Base-by-base conservation (phyloP, 2,113 vertebrate species). In the Oryzias woworae region DNA sequence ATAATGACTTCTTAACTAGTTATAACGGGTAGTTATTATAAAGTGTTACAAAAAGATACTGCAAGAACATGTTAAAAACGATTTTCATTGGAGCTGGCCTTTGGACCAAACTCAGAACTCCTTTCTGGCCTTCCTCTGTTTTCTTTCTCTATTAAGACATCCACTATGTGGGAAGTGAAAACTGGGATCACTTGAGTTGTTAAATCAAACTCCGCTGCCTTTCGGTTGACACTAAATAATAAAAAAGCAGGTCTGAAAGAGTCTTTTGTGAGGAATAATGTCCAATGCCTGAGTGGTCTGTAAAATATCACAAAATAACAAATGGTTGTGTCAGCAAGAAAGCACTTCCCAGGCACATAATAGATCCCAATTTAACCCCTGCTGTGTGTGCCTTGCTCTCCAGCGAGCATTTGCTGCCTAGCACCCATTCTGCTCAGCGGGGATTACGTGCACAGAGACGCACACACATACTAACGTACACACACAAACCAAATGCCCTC, bases 361-460 rank as follows among this genome's bases (percentile, higher is more conserved):
- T 66, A 59, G 66, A 68, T 64, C 58, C 55, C 61, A 62, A 46
- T 68, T 54, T 63, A 74, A 74, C 61, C 61, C 41, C 45, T 80
- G 76, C 69, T 76, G 54, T 63, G 70, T 70, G 52, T 61, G 17
- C 73, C 49, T 20, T 79, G 81, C 75, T 86, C 87, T 77, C 85
- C 36, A 50, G 74, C 81, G 85, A 78, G 59, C 63, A 43, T 54
- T 80, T 71, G 84, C 85, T 89, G 87, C 88, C 82, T 87, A 87
- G 90, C 89, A 86, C 78, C 87, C 60, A 77, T 74, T 78, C 65
- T 69, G 57, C 80, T 85, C 85, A 76, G 77, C 62, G 62, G 87
- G 89, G 89, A 90, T 90, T 88, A 91, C 67, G 52, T 62, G 69
- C 77, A 77, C 65, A 53, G 44, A 79, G 71, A 76, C 70, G 43